Conservation (phyloP, 1,140 invertebrate species). For the Rhagoletis zephyria region DNA sequence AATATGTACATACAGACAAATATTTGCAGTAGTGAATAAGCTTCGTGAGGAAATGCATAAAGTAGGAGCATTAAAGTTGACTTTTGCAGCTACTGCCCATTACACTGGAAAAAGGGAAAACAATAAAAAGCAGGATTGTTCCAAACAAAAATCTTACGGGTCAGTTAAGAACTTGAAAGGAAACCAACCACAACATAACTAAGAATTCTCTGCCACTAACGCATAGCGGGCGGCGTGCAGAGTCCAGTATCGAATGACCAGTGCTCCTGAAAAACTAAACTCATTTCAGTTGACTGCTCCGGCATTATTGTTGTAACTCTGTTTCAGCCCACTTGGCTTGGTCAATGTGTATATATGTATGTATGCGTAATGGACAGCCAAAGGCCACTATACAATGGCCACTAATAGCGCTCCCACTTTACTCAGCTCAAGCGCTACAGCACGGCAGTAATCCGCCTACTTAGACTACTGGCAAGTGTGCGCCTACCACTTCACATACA, state of each 20-base stretch:
- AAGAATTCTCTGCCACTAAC: not conserved
- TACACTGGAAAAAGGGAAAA: not conserved
- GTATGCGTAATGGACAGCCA: not conserved
- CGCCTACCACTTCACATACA: slow-evolving; percentile 7
- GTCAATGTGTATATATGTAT: not conserved
- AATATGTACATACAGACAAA: not conserved
- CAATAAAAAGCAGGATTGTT: slow-evolving; percentile 30
- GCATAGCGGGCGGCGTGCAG: too few relatives aligned
- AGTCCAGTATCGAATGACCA: not conserved
- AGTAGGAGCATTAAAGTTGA: slow-evolving; percentile 35
- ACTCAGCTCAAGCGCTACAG: not conserved
- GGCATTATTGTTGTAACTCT: not conserved
- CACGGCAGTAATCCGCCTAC: not conserved
- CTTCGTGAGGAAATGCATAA: slow-evolving; percentile 25
- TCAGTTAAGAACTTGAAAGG: slow-evolving; percentile 51
- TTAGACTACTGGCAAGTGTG: not conserved
- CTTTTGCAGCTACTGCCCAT: slow-evolving; percentile 29
- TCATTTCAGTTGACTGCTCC: slow-evolving; percentile 12
- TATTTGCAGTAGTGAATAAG: not conserved
- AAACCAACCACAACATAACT: slow-evolving; percentile 19
- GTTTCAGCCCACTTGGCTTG: not conserved
- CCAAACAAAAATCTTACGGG: slow-evolving; percentile 42
- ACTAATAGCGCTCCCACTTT: not conserved
- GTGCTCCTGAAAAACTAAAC: slow-evolving; percentile 33
- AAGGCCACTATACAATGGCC: not conserved